Evolutionary conservation across 2,888 invertebrate species (phyloP).

Genomic region (Drosophila affinis): DNA sequence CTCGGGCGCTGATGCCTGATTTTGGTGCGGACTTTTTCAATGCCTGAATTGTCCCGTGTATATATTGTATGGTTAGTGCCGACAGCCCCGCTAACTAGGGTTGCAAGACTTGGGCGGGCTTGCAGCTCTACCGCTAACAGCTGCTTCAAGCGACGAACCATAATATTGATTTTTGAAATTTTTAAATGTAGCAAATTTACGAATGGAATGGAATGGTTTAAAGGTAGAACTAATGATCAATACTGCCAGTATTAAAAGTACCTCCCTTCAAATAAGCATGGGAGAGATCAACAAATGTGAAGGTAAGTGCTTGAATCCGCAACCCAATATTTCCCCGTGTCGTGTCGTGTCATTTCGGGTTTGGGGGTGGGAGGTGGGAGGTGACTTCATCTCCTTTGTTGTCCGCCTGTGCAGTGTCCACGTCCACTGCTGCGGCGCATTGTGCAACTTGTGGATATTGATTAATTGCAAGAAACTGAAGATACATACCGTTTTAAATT

Average conservation of each 20-base stretch:
- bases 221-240: not conserved
- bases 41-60: too few species aligned
- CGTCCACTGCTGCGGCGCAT: slow-evolving; percentile 63
- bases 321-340: slow-evolving; percentile 5
- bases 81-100: too few species aligned
- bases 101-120: too few species aligned
- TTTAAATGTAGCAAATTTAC: not conserved
- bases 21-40: too few species aligned
- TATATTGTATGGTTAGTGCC: too few species aligned
- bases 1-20: too few species aligned
- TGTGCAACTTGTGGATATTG: slow-evolving; percentile 69
- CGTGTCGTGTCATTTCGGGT: not conserved
- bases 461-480: slow-evolving; percentile 72
- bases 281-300: not conserved
- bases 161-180: not conserved
- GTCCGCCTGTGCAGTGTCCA: slow-evolving; percentile 53
- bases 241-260: too few species aligned
- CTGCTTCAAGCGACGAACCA: not conserved
- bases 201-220: not conserved
- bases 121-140: not conserved
- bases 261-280: not conserved
- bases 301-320: not conserved
- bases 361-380: slow-evolving; percentile 13
- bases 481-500: slow-evolving; percentile 55
- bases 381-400: slow-evolving; percentile 33